phyloP scores from a whole-genome alignment of 2,113 vertebrate species.

The Dromaius novaehollandiae region DNA sequence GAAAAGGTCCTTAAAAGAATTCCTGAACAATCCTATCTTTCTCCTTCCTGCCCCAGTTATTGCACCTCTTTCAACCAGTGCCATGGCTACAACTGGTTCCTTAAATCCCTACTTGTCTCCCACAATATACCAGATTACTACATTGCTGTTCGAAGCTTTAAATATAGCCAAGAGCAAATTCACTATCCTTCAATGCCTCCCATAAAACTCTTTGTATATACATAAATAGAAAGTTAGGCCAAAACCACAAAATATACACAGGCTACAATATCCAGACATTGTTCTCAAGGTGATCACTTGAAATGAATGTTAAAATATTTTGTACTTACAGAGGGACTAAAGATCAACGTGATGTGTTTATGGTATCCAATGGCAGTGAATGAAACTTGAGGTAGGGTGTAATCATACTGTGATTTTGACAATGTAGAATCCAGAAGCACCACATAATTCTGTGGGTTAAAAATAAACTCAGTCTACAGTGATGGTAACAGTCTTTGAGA shows the following conservation, averaged over 20 bases:
- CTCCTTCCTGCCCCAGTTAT: not conserved
- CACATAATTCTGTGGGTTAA: constrained; percentile 84
- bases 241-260: not conserved
- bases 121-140: not conserved
- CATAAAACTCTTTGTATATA: not conserved
- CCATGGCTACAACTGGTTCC: not conserved
- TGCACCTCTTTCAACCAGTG: not conserved
- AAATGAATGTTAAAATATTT: not conserved
- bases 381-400: constrained; percentile 89
- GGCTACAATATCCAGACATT: not conserved
- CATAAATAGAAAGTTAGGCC: not conserved
- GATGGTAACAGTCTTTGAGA: not conserved
- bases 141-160: not conserved
- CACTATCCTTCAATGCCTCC: not conserved
- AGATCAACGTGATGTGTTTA: constrained; percentile 92
- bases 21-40: not conserved
- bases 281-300: not conserved
- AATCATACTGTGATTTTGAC: constrained; percentile 93
- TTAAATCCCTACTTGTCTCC: not conserved
- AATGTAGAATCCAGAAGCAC: constrained; percentile 91
- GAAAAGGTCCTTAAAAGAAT: not conserved
- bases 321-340: constrained; percentile 89
- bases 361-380: constrained; percentile 92
- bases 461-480: not conserved
- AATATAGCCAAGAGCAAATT: not conserved